Evolutionary conservation across 2,113 vertebrate species (phyloP).

Genomic region (Corythornis vintsioides): DNA sequence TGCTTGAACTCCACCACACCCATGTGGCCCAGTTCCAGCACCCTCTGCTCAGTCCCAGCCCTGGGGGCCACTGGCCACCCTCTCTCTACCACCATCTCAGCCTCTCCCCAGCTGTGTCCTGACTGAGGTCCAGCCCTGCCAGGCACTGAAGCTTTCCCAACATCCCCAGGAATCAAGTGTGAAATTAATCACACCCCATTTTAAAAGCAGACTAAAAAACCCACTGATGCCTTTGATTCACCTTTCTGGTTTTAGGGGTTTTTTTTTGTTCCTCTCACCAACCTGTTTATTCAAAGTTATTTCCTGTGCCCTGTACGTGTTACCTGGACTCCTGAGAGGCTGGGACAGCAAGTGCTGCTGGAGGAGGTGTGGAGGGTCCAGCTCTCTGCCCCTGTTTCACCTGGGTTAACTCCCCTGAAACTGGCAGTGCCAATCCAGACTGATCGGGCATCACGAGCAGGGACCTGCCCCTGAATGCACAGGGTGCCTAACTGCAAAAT

Average conservation of each 20-base stretch:
- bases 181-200: not conserved
- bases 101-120: not conserved
- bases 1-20: constrained; percentile 15
- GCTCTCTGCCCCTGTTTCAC: fast-evolving
- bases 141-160: not conserved
- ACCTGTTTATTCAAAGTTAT: not conserved
- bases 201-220: not conserved
- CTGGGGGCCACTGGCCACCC: not conserved
- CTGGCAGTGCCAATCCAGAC: not conserved
- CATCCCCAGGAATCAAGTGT: not conserved
- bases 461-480: not conserved
- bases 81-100: not conserved
- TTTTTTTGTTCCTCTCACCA: not conserved
- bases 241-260: not conserved
- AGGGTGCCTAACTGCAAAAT: not conserved
- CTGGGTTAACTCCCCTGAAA: not conserved
- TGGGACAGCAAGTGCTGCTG: not conserved
- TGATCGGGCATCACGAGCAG: fast-evolving
- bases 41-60: not conserved
- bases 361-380: not conserved
- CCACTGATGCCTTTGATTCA: not conserved
- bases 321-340: not conserved
- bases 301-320: not conserved
- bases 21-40: not conserved
- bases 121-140: fast-evolving